Percentiles rank a stretch among this genome's conserved stretches.
These are phyloP conservation scores for Octopus sinensis DNA, from an alignment of 1,140 invertebrate genomes.

Conservation along the genomic window DNA sequence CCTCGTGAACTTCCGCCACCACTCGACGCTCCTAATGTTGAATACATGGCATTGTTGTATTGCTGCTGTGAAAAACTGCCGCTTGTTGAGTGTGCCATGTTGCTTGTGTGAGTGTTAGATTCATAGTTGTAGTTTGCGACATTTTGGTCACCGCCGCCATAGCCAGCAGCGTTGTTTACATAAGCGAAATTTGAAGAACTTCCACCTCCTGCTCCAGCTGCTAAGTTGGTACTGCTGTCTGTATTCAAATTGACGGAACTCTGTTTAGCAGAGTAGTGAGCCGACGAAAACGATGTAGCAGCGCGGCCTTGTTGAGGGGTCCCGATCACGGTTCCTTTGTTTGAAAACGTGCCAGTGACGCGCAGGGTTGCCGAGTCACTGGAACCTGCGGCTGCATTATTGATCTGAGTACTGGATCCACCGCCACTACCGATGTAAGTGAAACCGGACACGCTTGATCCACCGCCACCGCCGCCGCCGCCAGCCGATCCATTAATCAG, in stretches of 20 bases:
- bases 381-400: conserved; percentile 19
- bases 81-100: conserved; percentile 21
- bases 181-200: conserved; percentile 18
- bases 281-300: not conserved
- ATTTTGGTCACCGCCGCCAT: conserved; percentile 14
- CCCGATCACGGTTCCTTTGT: conserved; percentile 34
- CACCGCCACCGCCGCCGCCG: conserved; percentile 26
- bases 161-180: conserved; percentile 32
- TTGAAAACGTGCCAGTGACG: conserved; percentile 42
- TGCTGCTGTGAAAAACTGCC: conserved; percentile 10
- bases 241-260: conserved; percentile 22
- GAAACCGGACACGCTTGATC: conserved; percentile 11
- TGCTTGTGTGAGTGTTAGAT: conserved; percentile 1
- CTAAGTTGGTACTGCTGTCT: conserved; percentile 22
- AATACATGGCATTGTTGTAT: conserved; percentile 14
- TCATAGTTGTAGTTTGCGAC: conserved; percentile 37
- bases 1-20: conserved; percentile 11
- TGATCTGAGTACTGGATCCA: not conserved
- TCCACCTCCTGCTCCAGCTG: conserved; percentile 18
- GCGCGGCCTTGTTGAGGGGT: conserved; percentile 21
- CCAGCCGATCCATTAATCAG: conserved; percentile 20
- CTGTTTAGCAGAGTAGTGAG: conserved; percentile 20
- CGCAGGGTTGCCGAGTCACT: conserved; percentile 39
- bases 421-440: conserved; percentile 16
- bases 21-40: not conserved